Evolutionary conservation across 2,113 vertebrate genomes (phyloP).

Genomic region (Periophthalmus modestus): DNA sequence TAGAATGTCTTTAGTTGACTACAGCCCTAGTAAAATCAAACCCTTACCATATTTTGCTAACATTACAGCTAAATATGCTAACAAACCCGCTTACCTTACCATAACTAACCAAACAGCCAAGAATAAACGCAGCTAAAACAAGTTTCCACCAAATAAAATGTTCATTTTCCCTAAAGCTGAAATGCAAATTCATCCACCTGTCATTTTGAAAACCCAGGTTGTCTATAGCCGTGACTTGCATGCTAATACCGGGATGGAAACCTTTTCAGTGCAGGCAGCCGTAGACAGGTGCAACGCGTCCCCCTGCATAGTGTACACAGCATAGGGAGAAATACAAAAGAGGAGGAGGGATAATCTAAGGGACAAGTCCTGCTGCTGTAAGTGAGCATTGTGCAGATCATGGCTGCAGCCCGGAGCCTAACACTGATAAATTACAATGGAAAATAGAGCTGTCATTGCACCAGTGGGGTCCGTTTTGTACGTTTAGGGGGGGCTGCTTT

Average conservation of each 20-base stretch:
- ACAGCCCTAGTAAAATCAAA: too few species aligned
- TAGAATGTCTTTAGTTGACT: too few species aligned
- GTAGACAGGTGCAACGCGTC: constrained; percentile 22
- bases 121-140: not conserved
- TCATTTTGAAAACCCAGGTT: not conserved
- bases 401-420: constrained; percentile 45
- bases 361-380: constrained; percentile 28
- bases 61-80: too few species aligned
- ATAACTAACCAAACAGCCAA: not conserved
- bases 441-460: constrained; percentile 51
- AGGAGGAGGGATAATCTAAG: constrained; percentile 31
- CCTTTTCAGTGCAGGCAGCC: constrained; percentile 14
- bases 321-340: constrained; percentile 21
- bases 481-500: constrained; percentile 28
- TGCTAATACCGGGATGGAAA: constrained; percentile 30
- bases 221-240: constrained; percentile 20
- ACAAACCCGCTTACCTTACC: not conserved
- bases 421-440: constrained; percentile 50
- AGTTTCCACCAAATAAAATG: not conserved
- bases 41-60: not conserved
- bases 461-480: constrained; percentile 37
- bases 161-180: constrained; percentile 19
- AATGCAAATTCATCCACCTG: constrained; percentile 1
- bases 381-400: constrained; percentile 32
- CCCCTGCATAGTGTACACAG: constrained; percentile 8